phyloP scores from a whole-genome alignment of 2,113 vertebrate species.

The Plecotus auritus region DNA sequence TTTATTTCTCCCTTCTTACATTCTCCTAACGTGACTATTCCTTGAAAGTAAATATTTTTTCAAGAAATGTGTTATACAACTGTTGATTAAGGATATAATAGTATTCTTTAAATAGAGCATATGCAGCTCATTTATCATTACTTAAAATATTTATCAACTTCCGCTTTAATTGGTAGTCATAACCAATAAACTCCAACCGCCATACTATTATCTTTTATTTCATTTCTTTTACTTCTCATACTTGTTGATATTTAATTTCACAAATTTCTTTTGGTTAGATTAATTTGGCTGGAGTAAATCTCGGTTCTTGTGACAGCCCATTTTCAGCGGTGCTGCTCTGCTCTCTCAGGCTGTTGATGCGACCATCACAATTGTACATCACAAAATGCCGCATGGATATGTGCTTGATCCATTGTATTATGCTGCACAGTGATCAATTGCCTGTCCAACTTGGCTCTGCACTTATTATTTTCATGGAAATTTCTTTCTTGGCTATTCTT shows the following conservation, averaged over 20 bases:
- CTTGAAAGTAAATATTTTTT: not conserved
- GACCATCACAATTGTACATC: constrained; percentile 29
- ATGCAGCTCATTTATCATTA: not conserved
- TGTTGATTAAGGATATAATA: not conserved
- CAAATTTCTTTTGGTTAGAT: not conserved
- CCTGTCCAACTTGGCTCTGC: constrained; percentile 54
- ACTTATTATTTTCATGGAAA: constrained; percentile 79
- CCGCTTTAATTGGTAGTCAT: not conserved
- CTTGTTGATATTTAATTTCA: not conserved
- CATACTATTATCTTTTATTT: not conserved
- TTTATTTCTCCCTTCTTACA: not conserved
- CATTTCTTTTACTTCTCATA: not conserved
- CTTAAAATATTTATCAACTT: not conserved
- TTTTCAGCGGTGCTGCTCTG: constrained; percentile 31
- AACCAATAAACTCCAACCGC: not conserved
- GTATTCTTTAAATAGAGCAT: not conserved
- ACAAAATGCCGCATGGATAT: constrained; percentile 56
- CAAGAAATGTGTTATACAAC: not conserved
- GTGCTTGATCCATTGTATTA: constrained; percentile 69
- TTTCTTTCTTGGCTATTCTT: constrained; percentile 63
- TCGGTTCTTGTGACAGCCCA: constrained; percentile 32
- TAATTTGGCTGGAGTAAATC: not conserved
- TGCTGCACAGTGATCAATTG: constrained; percentile 74
- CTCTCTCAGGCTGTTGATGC: constrained; percentile 44
- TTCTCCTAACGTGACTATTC: not conserved